Percentiles rank a stretch among this genome's conserved stretches.
These are phyloP conservation scores for Aporophyla nigra DNA, from an alignment of 2,888 invertebrate species.

Conservation along the genomic window DNA sequence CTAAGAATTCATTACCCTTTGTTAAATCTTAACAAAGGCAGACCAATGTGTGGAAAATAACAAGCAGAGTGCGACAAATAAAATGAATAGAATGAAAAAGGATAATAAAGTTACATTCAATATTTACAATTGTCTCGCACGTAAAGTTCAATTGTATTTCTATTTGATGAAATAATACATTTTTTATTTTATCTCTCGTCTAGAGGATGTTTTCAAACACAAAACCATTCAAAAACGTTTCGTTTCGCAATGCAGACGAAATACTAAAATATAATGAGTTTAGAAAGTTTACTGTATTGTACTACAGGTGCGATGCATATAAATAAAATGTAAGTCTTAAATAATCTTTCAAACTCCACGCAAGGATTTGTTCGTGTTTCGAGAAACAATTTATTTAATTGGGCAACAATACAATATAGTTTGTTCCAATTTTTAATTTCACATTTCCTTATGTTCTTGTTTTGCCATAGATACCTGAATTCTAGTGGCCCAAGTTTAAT, in stretches of 20 bases:
- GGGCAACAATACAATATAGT: too few species aligned
- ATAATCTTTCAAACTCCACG: too few species aligned
- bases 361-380: too few species aligned
- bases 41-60: slow-evolving; percentile 11
- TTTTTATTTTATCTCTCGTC: background rate
- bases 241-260: background rate
- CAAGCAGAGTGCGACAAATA: slow-evolving; percentile 4
- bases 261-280: too few species aligned
- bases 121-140: background rate
- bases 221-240: background rate
- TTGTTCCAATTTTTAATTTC: too few species aligned
- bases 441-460: too few species aligned
- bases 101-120: background rate
- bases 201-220: background rate
- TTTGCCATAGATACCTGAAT: too few species aligned
- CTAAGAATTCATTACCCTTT: slow-evolving; percentile 20
- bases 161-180: background rate
- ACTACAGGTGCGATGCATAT: too few species aligned
- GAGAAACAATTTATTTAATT: too few species aligned
- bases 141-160: background rate
- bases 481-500: too few species aligned
- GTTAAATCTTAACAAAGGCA: background rate
- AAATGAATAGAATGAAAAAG: slow-evolving; percentile 24
- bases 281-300: too few species aligned
- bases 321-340: too few species aligned